Percentiles rank a stretch among this genome's conserved stretches.
Conservation (phyloP, 2,797 vertebrate species). For the Xerus rutilus region DNA sequence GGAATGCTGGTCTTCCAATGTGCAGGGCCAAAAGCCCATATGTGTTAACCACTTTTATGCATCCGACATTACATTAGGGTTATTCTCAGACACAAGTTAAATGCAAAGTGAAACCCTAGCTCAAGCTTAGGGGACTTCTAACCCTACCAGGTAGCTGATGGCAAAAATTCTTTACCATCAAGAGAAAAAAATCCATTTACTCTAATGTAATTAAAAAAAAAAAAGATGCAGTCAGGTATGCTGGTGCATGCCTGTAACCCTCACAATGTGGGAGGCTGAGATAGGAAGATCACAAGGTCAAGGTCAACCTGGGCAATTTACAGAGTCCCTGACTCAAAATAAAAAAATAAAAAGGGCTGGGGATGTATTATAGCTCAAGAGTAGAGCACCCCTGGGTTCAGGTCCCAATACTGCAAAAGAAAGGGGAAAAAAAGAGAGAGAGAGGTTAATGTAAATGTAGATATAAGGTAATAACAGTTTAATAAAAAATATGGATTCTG, state of each 20-base stretch:
- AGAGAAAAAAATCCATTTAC: conserved; percentile 14
- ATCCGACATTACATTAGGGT: not conserved
- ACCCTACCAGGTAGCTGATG: not conserved
- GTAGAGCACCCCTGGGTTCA: too few relatives aligned
- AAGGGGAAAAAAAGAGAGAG: not conserved
- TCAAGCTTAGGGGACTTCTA: not conserved
- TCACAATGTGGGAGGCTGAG: too few relatives aligned
- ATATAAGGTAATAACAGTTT: not conserved
- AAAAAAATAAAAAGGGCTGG: too few relatives aligned
- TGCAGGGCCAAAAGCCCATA: not conserved
- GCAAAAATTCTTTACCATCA: conserved; percentile 15
- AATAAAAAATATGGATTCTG: not conserved
- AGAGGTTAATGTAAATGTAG: not conserved
- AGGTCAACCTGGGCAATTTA: too few relatives aligned
- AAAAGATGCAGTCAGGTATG: too few relatives aligned
- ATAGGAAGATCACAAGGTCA: too few relatives aligned
- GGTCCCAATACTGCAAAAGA: too few relatives aligned
- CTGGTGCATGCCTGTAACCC: too few relatives aligned
- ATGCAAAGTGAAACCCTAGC: conserved; percentile 35
- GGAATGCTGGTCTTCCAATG: not conserved
- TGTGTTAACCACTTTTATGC: not conserved
- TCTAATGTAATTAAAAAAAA: not conserved
- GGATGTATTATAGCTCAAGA: too few relatives aligned
- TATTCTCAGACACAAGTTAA: conserved; percentile 53
- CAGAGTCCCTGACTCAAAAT: too few relatives aligned